Conservation (phyloP, 1,140 invertebrate genomes). For the Argopecten irradians region DNA sequence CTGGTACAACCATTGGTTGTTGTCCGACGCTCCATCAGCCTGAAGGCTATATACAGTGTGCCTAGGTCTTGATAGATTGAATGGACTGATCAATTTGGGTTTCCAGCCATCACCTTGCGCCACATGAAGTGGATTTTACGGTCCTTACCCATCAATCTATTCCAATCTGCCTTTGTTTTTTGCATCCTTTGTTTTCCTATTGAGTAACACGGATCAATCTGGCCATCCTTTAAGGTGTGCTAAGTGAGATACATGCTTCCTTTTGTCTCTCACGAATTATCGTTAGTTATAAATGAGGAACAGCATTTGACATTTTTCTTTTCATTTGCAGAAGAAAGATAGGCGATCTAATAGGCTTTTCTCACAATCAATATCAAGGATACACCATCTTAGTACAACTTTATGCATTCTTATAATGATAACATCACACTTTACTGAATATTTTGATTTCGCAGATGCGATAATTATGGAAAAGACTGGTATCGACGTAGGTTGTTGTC, state of each 20-base stretch:
- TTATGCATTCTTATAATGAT: too few species aligned
- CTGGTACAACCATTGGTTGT: not conserved
- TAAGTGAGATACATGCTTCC: not conserved
- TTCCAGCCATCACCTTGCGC: constrained; percentile 13
- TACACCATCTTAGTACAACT: too few species aligned
- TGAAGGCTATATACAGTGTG: not conserved
- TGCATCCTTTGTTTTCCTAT: not conserved
- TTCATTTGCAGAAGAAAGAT: not conserved
- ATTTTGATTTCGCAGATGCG: too few species aligned
- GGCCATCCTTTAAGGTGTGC: not conserved
- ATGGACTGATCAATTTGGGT: constrained; percentile 12
- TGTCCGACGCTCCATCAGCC: not conserved
- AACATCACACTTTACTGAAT: too few species aligned
- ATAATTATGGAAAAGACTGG: too few species aligned
- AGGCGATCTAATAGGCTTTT: not conserved
- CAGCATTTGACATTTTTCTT: not conserved
- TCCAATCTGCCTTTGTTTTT: not conserved
- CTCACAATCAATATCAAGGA: not conserved
- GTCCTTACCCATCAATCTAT: constrained; percentile 5
- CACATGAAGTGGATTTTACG: constrained; percentile 21
- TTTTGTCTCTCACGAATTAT: not conserved
- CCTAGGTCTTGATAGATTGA: constrained; percentile 12
- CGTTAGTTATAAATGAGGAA: not conserved
- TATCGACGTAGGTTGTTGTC: too few species aligned
- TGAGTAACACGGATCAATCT: not conserved